Evolutionary conservation across 2,888 invertebrate genomes (phyloP), one percentile per base, ranked within the genome.

Genomic region (Volucella bombylans): DNA sequence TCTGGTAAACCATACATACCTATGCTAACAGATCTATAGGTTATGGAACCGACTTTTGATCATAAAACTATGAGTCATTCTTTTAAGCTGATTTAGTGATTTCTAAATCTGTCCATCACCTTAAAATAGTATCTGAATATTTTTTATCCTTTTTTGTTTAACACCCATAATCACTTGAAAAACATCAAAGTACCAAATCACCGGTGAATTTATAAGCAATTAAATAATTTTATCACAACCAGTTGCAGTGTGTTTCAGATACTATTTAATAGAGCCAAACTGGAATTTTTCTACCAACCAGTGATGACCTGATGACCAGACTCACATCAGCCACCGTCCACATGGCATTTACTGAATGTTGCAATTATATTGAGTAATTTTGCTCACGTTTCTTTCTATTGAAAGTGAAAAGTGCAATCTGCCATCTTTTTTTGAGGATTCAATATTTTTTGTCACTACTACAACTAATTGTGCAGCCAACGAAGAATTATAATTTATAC

Each of bases 351-450:
- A 31, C 47, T 65, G 71, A 50, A 67, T 77, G 52, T 52, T 10
- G 39, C 62, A 68, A 85, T 45, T 39, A 43, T 45, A 49, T 72
- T 67, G 18, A 64, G 67, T 47, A 81, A 85, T 81, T 80, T 72
- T 50, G 41, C 71, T 85, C 81, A 85, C 71, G 76, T 77, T 81
- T 77, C 68, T 68, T 72, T 81, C 76, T 57, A 76, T 74, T 69
- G 81, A 85, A 85, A 85, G 85, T 81, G 81, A 85, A 81, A 68
- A 79, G 72, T 61, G 76, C 72, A 68, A 57, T 81, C 61, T 81
- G 76, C 64, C 64, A 80, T 55, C 69, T 82, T 82, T 79, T 73
- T 73, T 72, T 76, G 73, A 83, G 69, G 73, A 47, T 49, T 50
- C 31, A 57, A 64, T 49, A 41, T 61, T 14, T 55, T 43, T 8